phyloP scores from a whole-genome alignment of 2,113 vertebrate species.

The Gobio gobio region DNA sequence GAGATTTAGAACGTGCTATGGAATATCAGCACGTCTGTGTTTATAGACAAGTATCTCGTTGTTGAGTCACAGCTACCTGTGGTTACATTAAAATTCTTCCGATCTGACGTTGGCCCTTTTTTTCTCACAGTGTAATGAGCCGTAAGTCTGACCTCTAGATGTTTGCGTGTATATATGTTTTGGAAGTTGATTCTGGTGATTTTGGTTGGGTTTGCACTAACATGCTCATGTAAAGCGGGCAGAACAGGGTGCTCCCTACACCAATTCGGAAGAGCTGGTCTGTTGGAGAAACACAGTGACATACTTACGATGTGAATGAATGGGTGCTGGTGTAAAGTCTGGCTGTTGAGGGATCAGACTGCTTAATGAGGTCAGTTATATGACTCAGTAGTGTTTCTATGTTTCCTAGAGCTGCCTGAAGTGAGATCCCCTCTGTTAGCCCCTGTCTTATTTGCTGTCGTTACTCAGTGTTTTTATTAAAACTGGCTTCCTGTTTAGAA shows the following conservation, averaged over 20 bases:
- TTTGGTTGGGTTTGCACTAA: conserved; percentile 2
- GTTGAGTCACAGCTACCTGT: conserved; percentile 42
- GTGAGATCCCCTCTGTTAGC: not conserved
- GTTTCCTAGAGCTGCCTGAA: conserved; percentile 16
- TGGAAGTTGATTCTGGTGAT: not conserved
- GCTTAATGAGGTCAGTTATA: conserved; percentile 42
- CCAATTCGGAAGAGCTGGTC: not conserved
- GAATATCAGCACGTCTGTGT: conserved; percentile 50
- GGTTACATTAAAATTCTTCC: conserved; percentile 59
- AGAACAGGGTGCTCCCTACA: not conserved
- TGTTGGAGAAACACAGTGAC: conserved; percentile 17
- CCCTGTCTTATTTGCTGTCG: not conserved
- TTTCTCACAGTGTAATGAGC: conserved; percentile 28
- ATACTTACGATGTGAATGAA: conserved; percentile 19
- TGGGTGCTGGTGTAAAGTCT: not conserved
- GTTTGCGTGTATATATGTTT: conserved; percentile 17
- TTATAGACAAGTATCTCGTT: conserved; percentile 43
- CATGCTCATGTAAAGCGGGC: not conserved
- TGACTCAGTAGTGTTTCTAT: conserved; percentile 26
- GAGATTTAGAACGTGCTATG: conserved; percentile 37
- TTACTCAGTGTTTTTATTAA: not conserved
- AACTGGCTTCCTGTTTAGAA: not conserved
- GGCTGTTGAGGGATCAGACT: conserved; percentile 15
- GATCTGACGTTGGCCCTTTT: conserved; percentile 50
- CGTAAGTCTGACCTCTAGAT: not conserved